Base-by-base conservation (phyloP, 1,140 invertebrate genomes). In the Prorops nasuta region DNA sequence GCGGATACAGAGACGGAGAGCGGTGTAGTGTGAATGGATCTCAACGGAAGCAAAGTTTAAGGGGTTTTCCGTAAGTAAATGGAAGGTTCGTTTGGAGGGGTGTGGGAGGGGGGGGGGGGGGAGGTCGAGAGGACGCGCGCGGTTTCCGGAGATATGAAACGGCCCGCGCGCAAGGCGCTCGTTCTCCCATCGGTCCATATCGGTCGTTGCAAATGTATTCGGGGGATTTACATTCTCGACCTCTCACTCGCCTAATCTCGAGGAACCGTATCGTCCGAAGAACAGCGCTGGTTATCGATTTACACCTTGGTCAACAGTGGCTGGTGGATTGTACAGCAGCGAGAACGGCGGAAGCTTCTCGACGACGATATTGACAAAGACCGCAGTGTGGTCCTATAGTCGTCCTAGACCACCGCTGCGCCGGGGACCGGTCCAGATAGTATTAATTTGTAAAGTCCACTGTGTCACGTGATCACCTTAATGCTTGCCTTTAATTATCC, bases 221-320 rank as follows among this genome's bases (percentile, higher is more conserved):
- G 31, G 55, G n/a, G n/a, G 48, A 62, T 62, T 62, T 62, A 51
- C 48, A 60, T 53, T 51, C 24, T 28, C 24, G 4, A 4, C 10
- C 10, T 31, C 35, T 21, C 40, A 51, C 52, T 37, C 40, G 48
- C 56, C 58, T 66, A 65, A 65, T 65, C 64, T 65, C 54, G 50
- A 57, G 60, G 58, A 68, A 58, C 58, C 52, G 49, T 59, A 59
- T 58, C 57, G 45, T 56, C 48, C 48, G 51, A 58, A 58, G 54
- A 55, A 54, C 51, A 44, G 41, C 44, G 41, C 54, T 44, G 56
- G 58, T 58, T 69, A 69, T 69, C 66, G 64, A 67, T 69, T 69
- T 66, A 52, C 60, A 57, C 60, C 56, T 53, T 44, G 51, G 63
- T 64, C 64, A 68, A 63, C 60, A 51, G 40, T 28, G 21, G 36